Percentiles rank a stretch among this genome's conserved stretches.
These are phyloP conservation scores for Maconellicoccus hirsutus DNA, from an alignment of 1,140 invertebrate genomes.

Conservation along the genomic window DNA sequence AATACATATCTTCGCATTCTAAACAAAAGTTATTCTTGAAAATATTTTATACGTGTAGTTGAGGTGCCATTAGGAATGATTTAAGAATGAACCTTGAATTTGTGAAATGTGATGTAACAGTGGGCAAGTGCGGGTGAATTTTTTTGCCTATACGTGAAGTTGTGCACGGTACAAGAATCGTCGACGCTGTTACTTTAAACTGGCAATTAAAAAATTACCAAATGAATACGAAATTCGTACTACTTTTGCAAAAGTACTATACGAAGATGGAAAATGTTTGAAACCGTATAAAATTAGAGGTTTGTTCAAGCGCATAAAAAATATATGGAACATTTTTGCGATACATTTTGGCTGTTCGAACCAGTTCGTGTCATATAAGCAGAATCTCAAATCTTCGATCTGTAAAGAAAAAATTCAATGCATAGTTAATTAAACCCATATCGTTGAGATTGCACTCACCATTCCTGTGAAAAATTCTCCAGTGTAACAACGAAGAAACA, in stretches of 20 bases:
- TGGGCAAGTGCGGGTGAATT: too few species aligned
- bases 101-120: too few species aligned
- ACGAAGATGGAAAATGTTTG: constrained; percentile 5
- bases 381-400: not conserved
- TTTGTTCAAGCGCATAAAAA: not conserved
- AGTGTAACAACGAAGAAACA: not conserved
- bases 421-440: not conserved
- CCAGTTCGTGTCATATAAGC: not conserved
- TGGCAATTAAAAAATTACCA: not conserved
- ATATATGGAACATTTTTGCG: not conserved
- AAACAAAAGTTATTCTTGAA: too few species aligned
- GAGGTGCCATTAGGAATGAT: too few species aligned
- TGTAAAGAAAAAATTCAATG: not conserved
- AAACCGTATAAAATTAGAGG: not conserved
- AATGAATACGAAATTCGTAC: not conserved
- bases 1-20: too few species aligned
- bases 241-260: not conserved
- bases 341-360: not conserved
- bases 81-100: too few species aligned
- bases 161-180: too few species aligned
- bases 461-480: not conserved
- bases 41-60: too few species aligned
- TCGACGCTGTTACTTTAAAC: not conserved
- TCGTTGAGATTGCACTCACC: not conserved
- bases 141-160: too few species aligned